Percentiles rank a stretch among this genome's conserved stretches.
These are phyloP conservation scores for Alosa sapidissima DNA, from an alignment of 2,797 vertebrate genomes.

Conservation along the genomic window DNA sequence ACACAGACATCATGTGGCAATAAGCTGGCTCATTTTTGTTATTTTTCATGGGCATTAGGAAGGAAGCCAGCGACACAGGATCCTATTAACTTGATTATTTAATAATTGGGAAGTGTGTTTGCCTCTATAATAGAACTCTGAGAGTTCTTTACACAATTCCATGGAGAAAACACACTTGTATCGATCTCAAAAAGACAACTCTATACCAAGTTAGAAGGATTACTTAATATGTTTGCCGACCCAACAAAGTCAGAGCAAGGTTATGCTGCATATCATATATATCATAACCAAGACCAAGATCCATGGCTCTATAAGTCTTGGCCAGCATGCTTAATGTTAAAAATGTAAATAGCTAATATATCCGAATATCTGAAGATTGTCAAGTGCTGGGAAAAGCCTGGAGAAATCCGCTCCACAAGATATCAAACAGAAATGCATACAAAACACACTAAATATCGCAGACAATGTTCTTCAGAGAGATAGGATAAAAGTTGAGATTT, in stretches of 20 bases:
- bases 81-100: constrained; percentile 18
- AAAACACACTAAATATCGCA: neutral
- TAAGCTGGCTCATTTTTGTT: neutral
- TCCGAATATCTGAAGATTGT: neutral
- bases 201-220: neutral
- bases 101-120: neutral
- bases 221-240: neutral
- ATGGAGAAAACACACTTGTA: neutral
- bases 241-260: neutral
- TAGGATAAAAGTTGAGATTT: neutral
- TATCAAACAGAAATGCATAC: neutral
- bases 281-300: neutral
- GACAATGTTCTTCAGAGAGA: neutral
- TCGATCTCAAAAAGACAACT: neutral
- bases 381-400: neutral
- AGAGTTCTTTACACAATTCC: neutral
- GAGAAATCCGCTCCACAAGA: neutral
- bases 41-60: neutral
- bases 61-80: neutral
- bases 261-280: neutral
- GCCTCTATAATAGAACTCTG: neutral
- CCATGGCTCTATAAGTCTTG: neutral
- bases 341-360: neutral
- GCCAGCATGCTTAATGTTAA: neutral
- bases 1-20: neutral